Base-by-base conservation (phyloP, 2,797 vertebrate genomes). In the Esox lucius region DNA sequence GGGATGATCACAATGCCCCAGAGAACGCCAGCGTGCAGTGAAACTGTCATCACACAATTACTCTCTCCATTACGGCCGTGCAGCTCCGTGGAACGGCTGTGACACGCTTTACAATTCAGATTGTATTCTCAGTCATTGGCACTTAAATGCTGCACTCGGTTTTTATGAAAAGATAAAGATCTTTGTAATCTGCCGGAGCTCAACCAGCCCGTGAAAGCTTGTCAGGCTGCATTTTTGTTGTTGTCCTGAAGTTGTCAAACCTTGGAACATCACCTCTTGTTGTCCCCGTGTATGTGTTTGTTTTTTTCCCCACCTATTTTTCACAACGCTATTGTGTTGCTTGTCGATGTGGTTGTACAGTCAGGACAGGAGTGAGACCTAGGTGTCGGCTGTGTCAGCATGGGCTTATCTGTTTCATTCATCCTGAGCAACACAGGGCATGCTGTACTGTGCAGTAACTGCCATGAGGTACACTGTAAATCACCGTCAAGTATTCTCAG, bases 21-120 rank as follows among this genome's bases (percentile, higher is more conserved):
- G 91, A 93, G 92, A 91, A 91, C 87, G 88, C 86, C 87, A 83
- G 80, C 82, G 89, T 84, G 88, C 90, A 88, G 84, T 87, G 90
- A 93, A 92, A 92, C 91, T 94, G 93, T 94, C 94, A 94, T 94
- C 91, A 94, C 92, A 94, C 92, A 93, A 93, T 94, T 94, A 93
- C 91, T 90, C 89, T 88, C 90, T 87, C 90, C 87, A 91, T 93
- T 89, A 91, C 93, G 91, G 90, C 83, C 83, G 86, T 87, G 87
- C 91, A 87, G 90, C 87, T 90, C 87, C 84, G 81, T 86, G 89
- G 86, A 90, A 90, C 87, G 84, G 87, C 90, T 87, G 87, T 91
- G 89, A 91, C 90, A 91, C 88, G 84, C 91, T 92, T 92, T 90
- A 88, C 87, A 90, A 91, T 91, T 93, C 87, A 91, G 91, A 92